Percentiles rank a stretch among this genome's conserved stretches.
phyloP scores from a whole-genome alignment of 1,140 invertebrate species.

The Branchinecta lindahli region DNA sequence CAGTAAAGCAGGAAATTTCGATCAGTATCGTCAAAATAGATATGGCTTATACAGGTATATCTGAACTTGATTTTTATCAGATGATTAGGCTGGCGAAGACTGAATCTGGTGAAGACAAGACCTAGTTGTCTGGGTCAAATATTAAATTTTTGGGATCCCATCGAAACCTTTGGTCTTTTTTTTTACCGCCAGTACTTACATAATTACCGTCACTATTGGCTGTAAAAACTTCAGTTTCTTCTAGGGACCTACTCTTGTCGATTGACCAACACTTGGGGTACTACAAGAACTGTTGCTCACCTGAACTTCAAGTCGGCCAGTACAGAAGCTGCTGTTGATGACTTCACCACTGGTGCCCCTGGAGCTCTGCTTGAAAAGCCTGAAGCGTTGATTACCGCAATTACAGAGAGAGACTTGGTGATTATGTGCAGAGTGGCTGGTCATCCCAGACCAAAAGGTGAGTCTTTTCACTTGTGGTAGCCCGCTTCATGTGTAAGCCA shows the following conservation, averaged over 20 bases:
- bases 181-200: too few relatives aligned
- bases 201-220: too few relatives aligned
- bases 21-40: too few relatives aligned
- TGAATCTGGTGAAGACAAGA: too few relatives aligned
- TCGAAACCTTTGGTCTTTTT: too few relatives aligned
- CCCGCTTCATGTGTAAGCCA: not conserved
- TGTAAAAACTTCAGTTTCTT: not conserved
- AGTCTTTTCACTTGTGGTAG: conserved; percentile 17
- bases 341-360: conserved; percentile 41
- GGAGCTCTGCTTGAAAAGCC: conserved; percentile 60
- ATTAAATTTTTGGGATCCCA: too few relatives aligned
- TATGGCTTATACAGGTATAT: too few relatives aligned
- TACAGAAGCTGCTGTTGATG: conserved; percentile 28
- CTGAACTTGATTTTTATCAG: too few relatives aligned
- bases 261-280: conserved; percentile 36
- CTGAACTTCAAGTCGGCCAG: conserved; percentile 26
- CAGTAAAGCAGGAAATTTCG: too few relatives aligned
- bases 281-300: conserved; percentile 26
- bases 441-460: conserved; percentile 66
- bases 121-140: too few relatives aligned
- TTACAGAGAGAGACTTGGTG: conserved; percentile 56
- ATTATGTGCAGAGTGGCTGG: conserved; percentile 60
- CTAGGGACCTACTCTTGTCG: conserved; percentile 35
- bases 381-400: conserved; percentile 52
- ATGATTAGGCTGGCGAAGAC: too few relatives aligned